Percentiles rank a stretch among this genome's conserved stretches.
Evolutionary conservation across 2,888 invertebrate genomes (phyloP).

Genomic region (Neoitamus cyanurus): DNA sequence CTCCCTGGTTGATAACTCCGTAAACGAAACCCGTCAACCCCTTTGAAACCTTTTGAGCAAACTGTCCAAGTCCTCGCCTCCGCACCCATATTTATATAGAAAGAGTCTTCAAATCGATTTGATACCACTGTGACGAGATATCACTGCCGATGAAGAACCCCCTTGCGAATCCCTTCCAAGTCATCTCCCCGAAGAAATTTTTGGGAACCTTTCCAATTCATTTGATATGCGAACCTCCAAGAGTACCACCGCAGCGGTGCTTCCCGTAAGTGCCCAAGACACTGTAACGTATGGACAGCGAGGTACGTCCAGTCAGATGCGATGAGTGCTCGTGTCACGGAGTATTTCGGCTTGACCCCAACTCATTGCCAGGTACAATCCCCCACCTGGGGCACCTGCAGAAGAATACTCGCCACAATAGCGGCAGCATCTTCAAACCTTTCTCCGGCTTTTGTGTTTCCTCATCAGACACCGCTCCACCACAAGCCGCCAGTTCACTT

Average conservation of each 20-base stretch:
- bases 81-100: slow-evolving; percentile 66
- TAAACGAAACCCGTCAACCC: slow-evolving; percentile 18
- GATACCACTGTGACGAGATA: slow-evolving; percentile 7
- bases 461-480: not conserved
- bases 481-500: not conserved
- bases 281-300: not conserved
- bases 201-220: slow-evolving; percentile 41
- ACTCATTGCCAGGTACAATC: not conserved
- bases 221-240: not conserved
- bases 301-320: not conserved
- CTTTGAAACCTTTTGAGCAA: slow-evolving; percentile 64
- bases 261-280: not conserved
- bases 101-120: not conserved
- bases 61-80: slow-evolving; percentile 64
- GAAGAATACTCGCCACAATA: not conserved
- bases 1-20: slow-evolving; percentile 22
- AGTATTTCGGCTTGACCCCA: slow-evolving; percentile 3
- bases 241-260: not conserved
- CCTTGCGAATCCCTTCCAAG: slow-evolving; percentile 24
- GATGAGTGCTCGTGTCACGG: slow-evolving; percentile 7
- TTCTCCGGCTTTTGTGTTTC: not conserved
- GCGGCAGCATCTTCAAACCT: slow-evolving; percentile 14
- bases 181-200: slow-evolving; percentile 15
- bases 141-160: not conserved
- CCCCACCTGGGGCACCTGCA: not conserved